Evolutionary conservation across 1,140 invertebrate genomes (phyloP).

Genomic region (Panagrolaimus sp.): DNA sequence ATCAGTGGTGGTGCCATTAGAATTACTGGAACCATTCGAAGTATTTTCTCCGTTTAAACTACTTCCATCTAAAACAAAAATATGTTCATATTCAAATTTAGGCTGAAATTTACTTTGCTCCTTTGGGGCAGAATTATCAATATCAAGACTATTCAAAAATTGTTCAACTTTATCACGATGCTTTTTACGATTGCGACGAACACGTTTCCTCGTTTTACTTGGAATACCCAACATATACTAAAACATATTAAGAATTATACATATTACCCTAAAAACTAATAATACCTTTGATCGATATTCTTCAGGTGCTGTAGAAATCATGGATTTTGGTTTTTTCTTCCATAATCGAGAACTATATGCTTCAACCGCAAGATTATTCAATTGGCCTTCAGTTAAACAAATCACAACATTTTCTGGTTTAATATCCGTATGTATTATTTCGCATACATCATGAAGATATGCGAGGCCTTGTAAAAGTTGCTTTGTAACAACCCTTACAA

Average conservation of each 20-base stretch:
- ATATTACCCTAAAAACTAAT: not conserved
- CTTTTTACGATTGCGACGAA: not conserved
- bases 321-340: conserved; percentile 5
- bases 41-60: too few relatives aligned
- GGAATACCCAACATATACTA: conserved; percentile 12
- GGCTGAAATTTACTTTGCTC: not conserved
- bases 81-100: not conserved
- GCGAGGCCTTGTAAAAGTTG: conserved; percentile 77
- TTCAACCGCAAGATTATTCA: conserved; percentile 46
- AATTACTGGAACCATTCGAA: not conserved
- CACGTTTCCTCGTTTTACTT: not conserved
- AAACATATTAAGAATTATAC: not conserved
- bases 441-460: conserved; percentile 92
- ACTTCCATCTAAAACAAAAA: not conserved
- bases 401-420: conserved; percentile 95
- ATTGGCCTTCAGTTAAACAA: conserved; percentile 49
- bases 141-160: conserved; percentile 2
- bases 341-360: conserved; percentile 60
- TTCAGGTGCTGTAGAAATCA: conserved; percentile 10
- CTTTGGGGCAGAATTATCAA: not conserved
- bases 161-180: conserved; percentile 4
- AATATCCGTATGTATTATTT: conserved; percentile 98
- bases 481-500: conserved; percentile 87
- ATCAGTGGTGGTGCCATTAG: not conserved
- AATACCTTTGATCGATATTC: conserved; percentile 69